Base-by-base conservation (phyloP, 1,140 invertebrate species). In the Charaxes varanes region DNA sequence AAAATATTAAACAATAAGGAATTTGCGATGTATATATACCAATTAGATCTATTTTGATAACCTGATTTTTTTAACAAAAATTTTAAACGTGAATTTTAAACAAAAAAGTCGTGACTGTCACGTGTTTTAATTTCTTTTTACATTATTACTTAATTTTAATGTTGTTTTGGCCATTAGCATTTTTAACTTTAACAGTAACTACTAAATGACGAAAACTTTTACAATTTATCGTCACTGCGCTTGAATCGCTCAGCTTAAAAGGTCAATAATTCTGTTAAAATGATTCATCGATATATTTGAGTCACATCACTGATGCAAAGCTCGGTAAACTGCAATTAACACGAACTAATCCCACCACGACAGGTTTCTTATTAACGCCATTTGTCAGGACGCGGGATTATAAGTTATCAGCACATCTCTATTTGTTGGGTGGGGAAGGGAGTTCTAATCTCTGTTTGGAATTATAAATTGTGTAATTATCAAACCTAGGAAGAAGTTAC, bases 281-380 rank as follows among this genome's bases (percentile, higher is more conserved):
- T n/a, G n/a, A n/a, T n/a, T 10, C 4, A 53, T 59, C 50, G 50
- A 65, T 40, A 48, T 17, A 14, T 30, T n/a, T 14, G 16, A 10
- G 2, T 1, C 19, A 17, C 61, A 62, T 57, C 68, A 46, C 63
- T 68, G 64, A 6, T 12, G 33, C 30, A 22, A 40, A 41, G 50
- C 52, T 54, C 48, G 60, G 65, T 71, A 61, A 61, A 62, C 54
- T 53, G 46, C 61, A 76, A 80, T 80, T 78, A 82, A 78, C 74
- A 60, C 46, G 10, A 24, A 33, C 51, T 82, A 78, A 80, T 79
- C 69, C 73, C 41, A 64, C 62, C 65, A 40, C 69, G 76, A 79
- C 78, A 76, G 72, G 72, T 79, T 82, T 82, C 78, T 82, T 82
- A 82, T 79, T 82, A 82, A 71, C 69, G 50, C 69, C 73, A 82